Evolutionary conservation across 2,113 vertebrate genomes (phyloP), one percentile per base, ranked within the genome.

Genomic region (Motacilla alba): DNA sequence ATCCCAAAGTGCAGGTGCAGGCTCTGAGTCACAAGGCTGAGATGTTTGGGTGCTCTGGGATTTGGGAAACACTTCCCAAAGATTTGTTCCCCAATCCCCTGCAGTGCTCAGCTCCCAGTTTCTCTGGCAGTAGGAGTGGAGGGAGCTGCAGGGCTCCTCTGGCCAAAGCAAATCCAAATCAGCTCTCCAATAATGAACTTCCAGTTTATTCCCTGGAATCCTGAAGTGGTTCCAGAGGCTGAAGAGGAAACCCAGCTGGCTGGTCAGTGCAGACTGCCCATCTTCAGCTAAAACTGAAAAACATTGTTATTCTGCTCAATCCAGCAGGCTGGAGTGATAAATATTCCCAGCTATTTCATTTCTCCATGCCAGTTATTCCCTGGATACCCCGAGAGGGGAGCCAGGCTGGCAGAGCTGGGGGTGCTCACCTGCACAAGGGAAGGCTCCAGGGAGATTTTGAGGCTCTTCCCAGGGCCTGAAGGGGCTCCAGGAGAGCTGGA

Each of bases 371-470:
- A 22, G 52, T 75, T 46, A 70, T 52, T 85, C 70, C 31, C 58
- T 86, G 69, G 67, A 37, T 88, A 67, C 17, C 27, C 58, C 31
- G 2, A 49, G 35, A 11, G 13, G 41, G 56, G 41, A 30, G 55
- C 64, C 55, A 46, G 74, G n/a, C 41, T 87, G 64, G 47, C 39
- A 55, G 74, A 63, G 49, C 41, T 70, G 67, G 66, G 30, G 19
- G 6, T 11, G 41, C 12, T 41, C 75, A 41, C 9, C 21, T 43
- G 43, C 58, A 49, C 2, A 13, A 0, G 30, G 3, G n/a, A 19
- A 43, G 27, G 43, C 1, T 80, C 85, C 66, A 73, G 49, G 11
- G 59, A 66, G 1, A 58, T n/a, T n/a, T n/a, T n/a, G n/a, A n/a
- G n/a, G n/a, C 37, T 9, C 26, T 27, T 52, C 0, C 1, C 33